These are phyloP conservation scores for Geococcyx californianus DNA, from an alignment of 2,113 vertebrate species.

Conservation along the genomic window DNA sequence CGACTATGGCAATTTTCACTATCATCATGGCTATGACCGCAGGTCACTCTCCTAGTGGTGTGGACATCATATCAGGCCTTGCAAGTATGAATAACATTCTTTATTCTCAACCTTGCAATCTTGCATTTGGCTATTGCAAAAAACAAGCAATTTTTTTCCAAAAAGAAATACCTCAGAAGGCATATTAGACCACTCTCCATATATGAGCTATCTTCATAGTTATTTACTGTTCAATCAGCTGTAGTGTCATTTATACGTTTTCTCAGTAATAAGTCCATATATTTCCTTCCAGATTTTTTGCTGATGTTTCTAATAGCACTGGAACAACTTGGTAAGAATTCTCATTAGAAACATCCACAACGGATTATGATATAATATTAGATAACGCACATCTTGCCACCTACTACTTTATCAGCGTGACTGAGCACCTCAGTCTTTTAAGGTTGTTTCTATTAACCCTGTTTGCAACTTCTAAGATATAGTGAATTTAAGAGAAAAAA, in stretches of 20 bases:
- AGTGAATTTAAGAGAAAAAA: not conserved
- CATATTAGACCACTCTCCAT: not conserved
- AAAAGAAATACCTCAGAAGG: not conserved
- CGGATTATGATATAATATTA: not conserved
- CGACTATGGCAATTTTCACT: fast-evolving
- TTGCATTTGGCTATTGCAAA: not conserved
- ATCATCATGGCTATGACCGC: not conserved
- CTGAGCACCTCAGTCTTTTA: not conserved
- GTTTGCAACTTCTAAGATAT: not conserved
- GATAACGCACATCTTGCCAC: not conserved
- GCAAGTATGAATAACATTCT: not conserved
- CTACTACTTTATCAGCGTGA: not conserved
- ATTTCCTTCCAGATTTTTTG: not conserved
- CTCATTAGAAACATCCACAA: not conserved
- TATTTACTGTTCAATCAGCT: not conserved
- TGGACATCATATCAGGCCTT: not conserved
- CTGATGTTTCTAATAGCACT: not conserved
- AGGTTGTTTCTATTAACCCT: not conserved
- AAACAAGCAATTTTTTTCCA: not conserved
- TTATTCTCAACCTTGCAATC: not conserved
- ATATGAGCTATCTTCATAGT: not conserved
- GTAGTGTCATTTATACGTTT: not conserved
- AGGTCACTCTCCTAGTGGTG: fast-evolving
- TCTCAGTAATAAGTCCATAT: not conserved
- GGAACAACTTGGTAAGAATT: not conserved